Conservation (phyloP, 2,888 invertebrate genomes). For the Leucophenga montana region DNA sequence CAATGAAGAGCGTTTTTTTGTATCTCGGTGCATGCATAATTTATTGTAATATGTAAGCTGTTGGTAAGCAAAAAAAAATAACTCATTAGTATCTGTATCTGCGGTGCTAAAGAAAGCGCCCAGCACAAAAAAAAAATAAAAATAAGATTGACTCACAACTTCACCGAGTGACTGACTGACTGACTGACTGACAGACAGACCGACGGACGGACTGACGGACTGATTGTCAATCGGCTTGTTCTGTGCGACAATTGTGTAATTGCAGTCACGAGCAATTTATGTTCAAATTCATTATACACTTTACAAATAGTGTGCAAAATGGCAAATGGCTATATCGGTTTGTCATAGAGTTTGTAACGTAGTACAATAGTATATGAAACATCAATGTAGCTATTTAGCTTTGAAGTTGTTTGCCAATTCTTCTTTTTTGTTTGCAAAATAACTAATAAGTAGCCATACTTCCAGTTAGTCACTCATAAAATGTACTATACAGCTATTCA, state of each 20-base stretch:
- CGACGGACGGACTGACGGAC: neutral
- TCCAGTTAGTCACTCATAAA: too few relatives aligned
- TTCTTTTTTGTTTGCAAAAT: too few relatives aligned
- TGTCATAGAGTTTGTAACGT: too few relatives aligned
- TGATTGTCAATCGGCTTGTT: neutral
- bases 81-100: neutral
- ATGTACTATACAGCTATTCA: too few relatives aligned
- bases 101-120: neutral
- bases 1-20: conserved; percentile 37
- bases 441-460: too few relatives aligned
- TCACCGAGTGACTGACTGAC: neutral
- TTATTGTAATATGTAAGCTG: neutral
- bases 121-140: neutral
- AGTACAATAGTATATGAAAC: neutral
- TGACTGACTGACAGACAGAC: neutral
- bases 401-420: too few relatives aligned
- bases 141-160: conserved; percentile 3
- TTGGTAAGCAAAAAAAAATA: neutral
- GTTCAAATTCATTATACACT: conserved; percentile 51
- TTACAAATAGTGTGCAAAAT: conserved; percentile 26
- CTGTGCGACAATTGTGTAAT: conserved; percentile 62
- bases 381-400: too few relatives aligned
- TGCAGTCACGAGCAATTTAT: conserved; percentile 68
- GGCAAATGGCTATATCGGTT: too few relatives aligned
- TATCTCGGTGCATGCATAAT: neutral